Conservation (phyloP, 2,888 invertebrate species). For the Penaeus monodon region DNA sequence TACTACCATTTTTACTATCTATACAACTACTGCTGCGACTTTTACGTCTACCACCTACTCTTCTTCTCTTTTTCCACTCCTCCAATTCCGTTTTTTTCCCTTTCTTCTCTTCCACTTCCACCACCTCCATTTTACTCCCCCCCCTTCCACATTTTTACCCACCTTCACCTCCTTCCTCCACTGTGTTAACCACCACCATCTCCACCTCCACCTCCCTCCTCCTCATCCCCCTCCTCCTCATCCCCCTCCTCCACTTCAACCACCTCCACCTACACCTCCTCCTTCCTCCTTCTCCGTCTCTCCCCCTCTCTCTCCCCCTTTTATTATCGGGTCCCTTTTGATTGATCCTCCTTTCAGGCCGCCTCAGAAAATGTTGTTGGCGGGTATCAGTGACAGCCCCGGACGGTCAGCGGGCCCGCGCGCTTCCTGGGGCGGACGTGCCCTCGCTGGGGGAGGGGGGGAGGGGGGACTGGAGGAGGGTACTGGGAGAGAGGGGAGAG, state of each 20-base stretch:
- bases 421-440: no score
- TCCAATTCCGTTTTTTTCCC: no score
- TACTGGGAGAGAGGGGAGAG: no score
- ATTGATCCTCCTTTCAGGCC: conserved; percentile 33
- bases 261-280: neutral
- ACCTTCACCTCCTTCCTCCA: neutral
- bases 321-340: conserved; percentile 21
- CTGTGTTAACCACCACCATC: neutral
- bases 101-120: no score
- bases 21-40: no score
- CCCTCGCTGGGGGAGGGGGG: no score
- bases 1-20: no score
- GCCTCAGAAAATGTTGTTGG: conserved; percentile 13
- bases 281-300: neutral
- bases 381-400: conserved; percentile 25
- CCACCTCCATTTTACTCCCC: no score
- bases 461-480: no score
- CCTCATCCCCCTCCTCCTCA: neutral
- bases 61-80: no score
- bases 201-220: neutral
- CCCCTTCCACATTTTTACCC: no score
- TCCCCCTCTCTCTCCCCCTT: neutral
- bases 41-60: no score
- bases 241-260: neutral
- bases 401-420: conserved; percentile 11